phyloP scores from a whole-genome alignment of 2,888 invertebrate genomes.

The Trachelus tabidus region DNA sequence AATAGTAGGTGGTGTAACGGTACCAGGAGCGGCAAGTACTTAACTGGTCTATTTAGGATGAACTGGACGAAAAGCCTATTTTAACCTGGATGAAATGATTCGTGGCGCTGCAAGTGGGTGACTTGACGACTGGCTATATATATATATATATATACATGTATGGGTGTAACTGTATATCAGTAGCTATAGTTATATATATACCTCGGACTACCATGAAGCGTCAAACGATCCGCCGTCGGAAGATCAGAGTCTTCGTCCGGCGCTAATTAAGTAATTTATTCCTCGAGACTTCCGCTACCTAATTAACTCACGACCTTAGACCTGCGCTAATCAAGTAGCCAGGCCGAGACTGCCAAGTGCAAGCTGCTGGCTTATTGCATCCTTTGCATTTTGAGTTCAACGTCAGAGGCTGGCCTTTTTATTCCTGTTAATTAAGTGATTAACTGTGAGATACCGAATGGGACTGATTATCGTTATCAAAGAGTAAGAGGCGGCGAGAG shows the following conservation, averaged over 20 bases:
- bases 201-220: not conserved
- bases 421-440: not conserved
- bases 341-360: not conserved
- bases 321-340: not conserved
- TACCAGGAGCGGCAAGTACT: not conserved
- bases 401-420: not conserved
- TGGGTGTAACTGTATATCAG: too few relatives aligned
- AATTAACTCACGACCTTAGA: not conserved
- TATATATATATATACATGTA: not conserved
- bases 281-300: not conserved
- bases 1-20: not conserved
- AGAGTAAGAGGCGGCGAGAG: not conserved
- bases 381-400: not conserved
- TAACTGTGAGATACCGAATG: not conserved
- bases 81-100: not conserved
- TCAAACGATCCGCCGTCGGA: not conserved
- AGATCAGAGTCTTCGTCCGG: slow-evolving; percentile 3
- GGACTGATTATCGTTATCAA: not conserved
- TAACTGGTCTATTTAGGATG: not conserved
- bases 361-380: not conserved
- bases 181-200: not conserved
- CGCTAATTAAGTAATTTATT: not conserved
- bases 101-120: not conserved
- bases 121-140: not conserved
- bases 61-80: not conserved